phyloP scores from a whole-genome alignment of 2,113 vertebrate genomes.

The Ceyx margarethae region DNA sequence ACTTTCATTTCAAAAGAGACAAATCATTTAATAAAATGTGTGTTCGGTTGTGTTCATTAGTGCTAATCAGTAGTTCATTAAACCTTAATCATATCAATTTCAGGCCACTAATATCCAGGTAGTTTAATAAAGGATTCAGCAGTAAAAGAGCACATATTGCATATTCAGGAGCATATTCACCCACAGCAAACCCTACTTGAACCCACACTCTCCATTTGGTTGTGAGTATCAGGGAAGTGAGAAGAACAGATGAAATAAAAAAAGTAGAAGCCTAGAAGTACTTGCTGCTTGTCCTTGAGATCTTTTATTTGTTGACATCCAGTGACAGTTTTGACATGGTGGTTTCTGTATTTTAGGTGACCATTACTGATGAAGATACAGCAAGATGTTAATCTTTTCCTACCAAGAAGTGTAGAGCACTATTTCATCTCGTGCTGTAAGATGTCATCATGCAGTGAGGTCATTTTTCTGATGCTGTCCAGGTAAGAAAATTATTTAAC shows the following conservation, averaged over 20 bases:
- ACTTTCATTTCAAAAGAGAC: conserved; percentile 68
- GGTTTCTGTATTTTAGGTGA: background rate
- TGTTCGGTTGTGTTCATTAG: conserved; percentile 68
- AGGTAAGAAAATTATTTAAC: background rate
- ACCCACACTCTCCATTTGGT: background rate
- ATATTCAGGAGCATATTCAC: conserved; percentile 13
- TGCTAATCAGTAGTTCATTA: conserved; percentile 68
- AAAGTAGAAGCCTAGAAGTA: background rate
- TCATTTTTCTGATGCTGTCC: background rate
- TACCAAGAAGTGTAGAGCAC: background rate
- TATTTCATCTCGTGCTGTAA: background rate
- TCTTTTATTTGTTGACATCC: background rate
- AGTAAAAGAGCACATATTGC: conserved; percentile 31
- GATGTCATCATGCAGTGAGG: background rate
- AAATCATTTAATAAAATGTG: conserved; percentile 68
- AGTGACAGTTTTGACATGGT: background rate
- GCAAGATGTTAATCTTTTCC: background rate
- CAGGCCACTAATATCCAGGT: conserved; percentile 50
- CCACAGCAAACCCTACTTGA: background rate
- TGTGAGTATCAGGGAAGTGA: background rate
- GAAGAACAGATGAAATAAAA: background rate
- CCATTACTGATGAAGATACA: background rate
- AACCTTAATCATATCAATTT: conserved; percentile 63
- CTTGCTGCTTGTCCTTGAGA: background rate
- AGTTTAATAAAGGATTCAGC: conserved; percentile 54